A percentile compares a stretch with the other conserved stretches of the same genome.
Conservation (phyloP, 64 coral and sea anemone genomes). For the Stichodactyla mertensii region DNA sequence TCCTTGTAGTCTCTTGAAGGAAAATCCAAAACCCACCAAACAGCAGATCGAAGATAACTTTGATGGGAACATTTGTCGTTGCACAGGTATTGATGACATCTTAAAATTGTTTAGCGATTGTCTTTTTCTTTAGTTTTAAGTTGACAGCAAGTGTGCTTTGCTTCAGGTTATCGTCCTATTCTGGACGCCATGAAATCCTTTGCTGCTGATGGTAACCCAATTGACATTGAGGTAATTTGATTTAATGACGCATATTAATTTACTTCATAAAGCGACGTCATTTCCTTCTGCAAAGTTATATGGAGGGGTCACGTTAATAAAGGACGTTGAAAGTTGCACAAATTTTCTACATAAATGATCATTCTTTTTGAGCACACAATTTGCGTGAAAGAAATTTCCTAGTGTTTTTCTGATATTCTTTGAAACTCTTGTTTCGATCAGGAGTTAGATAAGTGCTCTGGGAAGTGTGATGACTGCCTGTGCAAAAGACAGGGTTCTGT, state of each 20-base stretch:
- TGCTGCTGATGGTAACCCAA: conserved; percentile 53
- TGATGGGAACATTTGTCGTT: conserved; percentile 91
- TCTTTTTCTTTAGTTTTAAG: neutral
- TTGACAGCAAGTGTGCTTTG: neutral
- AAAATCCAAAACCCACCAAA: conserved; percentile 62
- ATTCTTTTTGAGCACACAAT: no score
- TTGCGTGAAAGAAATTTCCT: no score
- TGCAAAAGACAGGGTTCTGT: conserved; percentile 24
- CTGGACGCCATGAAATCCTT: conserved; percentile 97
- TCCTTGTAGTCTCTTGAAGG: conserved; percentile 52
- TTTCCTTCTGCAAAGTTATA: no score
- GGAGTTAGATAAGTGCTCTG: conserved; percentile 15
- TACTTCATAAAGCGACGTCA: neutral
- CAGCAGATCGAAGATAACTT: conserved; percentile 86
- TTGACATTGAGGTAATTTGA: conserved; percentile 79
- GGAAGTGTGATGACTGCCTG: conserved; percentile 9
- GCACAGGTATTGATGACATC: conserved; percentile 53
- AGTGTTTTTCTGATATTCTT: neutral
- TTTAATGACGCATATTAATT: neutral
- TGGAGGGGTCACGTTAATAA: no score
- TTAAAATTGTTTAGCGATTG: no score
- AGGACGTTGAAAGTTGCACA: neutral
- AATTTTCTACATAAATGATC: no score
- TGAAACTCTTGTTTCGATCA: neutral
- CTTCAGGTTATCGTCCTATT: conserved; percentile 85